Evolutionary conservation across 2,888 invertebrate species (phyloP).

Genomic region (Nephrotoma flavescens): DNA sequence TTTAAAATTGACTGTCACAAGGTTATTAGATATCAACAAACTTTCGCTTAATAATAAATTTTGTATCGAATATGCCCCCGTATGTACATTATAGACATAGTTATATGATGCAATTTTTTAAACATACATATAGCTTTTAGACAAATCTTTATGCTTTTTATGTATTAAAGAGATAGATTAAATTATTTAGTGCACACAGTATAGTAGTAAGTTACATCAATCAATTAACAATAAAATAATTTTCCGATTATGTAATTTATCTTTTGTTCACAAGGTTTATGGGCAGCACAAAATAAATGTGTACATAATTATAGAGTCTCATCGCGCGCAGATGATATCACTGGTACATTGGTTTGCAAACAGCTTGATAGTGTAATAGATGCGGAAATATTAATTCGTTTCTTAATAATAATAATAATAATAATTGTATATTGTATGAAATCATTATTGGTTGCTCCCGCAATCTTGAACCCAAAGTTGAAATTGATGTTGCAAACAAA

Average conservation of each 20-base stretch:
- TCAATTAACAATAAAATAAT: not conserved
- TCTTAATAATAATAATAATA: not conserved
- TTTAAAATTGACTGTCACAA: not conserved
- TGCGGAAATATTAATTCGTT: not conserved
- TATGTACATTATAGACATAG: not conserved
- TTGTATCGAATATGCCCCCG: not conserved
- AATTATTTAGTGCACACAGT: not conserved
- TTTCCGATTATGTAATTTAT: not conserved
- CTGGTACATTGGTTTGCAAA: not conserved
- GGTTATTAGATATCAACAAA: not conserved
- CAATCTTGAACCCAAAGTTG: not conserved
- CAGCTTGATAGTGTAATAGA: not conserved
- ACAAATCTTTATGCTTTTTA: not conserved
- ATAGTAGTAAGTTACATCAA: not conserved
- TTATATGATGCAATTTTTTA: too few species aligned
- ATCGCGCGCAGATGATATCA: not conserved
- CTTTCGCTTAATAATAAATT: not conserved
- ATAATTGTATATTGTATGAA: not conserved
- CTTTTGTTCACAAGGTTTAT: not conserved
- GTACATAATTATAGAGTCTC: not conserved
- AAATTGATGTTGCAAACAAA: not conserved
- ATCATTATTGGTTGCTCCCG: not conserved
- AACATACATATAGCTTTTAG: too few species aligned
- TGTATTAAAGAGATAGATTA: not conserved
- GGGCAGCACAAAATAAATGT: not conserved